Evolutionary conservation across 2,888 invertebrate species (phyloP).

Genomic region (Aproaerema taeniolella): DNA sequence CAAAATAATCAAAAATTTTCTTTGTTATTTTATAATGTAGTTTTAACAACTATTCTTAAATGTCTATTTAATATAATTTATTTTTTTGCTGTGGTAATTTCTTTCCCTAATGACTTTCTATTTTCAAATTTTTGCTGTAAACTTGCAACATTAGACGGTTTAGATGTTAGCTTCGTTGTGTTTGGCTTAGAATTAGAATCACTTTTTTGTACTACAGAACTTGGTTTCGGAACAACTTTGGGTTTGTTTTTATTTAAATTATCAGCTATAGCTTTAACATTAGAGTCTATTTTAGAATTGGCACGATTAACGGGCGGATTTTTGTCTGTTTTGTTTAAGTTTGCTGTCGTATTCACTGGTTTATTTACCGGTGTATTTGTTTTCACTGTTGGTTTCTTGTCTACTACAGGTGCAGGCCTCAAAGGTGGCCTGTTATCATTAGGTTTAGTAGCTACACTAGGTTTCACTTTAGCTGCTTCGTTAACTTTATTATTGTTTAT

Average conservation of each 20-base stretch:
- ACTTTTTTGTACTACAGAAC: conserved; percentile 43
- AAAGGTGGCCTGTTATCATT: conserved; percentile 58
- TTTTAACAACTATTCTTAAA: no score
- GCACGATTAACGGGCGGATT: conserved; percentile 45
- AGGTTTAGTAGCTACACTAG: conserved; percentile 55
- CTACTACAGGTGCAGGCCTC: conserved; percentile 53
- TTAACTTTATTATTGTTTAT: conserved; percentile 71
- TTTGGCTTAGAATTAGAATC: conserved; percentile 51
- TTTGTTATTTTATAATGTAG: no score
- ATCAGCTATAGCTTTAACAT: conserved; percentile 65
- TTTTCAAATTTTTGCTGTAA: conserved; percentile 89
- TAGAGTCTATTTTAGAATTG: conserved; percentile 57
- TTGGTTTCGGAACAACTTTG: conserved; percentile 65
- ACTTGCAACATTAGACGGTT: conserved; percentile 84
- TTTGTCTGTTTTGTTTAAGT: conserved; percentile 40
- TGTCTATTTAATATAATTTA: no score
- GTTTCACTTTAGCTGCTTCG: conserved; percentile 70
- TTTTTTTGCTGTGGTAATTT: conserved; percentile 51
- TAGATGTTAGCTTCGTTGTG: conserved; percentile 69
- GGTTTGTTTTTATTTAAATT: conserved; percentile 68
- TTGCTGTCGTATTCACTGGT: conserved; percentile 41
- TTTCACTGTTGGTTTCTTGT: conserved; percentile 54
- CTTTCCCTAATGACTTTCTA: conserved; percentile 66
- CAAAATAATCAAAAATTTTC: no score
- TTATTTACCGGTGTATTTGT: conserved; percentile 40